A percentile compares a stretch with the other conserved stretches of the same genome.
Conservation (phyloP, 2,888 invertebrate species). For the Falcaria lacertinaria region DNA sequence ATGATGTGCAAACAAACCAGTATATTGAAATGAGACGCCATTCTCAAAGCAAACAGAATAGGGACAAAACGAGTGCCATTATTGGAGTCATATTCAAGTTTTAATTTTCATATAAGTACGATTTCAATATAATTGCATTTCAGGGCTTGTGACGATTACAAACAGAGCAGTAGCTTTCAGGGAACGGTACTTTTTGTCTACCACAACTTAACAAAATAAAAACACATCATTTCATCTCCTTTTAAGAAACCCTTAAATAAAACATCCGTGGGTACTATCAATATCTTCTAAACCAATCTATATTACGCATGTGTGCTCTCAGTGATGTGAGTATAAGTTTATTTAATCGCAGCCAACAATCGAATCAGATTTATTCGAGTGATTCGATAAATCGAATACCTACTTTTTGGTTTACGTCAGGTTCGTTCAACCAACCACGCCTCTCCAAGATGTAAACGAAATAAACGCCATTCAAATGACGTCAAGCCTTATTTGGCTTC, state of each 20-base stretch:
- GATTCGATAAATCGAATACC: neutral
- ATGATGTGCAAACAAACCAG: slow-evolving; percentile 21
- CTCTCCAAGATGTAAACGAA: neutral
- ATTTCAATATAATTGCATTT: neutral
- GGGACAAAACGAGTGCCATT: neutral
- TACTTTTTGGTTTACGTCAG: neutral
- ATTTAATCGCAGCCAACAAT: neutral
- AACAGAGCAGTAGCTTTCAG: no score
- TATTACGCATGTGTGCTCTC: neutral
- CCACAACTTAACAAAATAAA: no score
- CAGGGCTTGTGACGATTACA: slow-evolving; percentile 4
- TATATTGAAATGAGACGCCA: slow-evolving; percentile 27
- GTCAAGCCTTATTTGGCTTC: neutral
- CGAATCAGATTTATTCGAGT: neutral
- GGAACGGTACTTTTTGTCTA: no score
- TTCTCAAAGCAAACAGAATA: neutral
- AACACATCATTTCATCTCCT: no score
- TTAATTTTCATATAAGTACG: neutral
- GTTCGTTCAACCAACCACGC: neutral
- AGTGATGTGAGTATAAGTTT: neutral
- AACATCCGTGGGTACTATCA: neutral
- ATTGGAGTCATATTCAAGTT: neutral
- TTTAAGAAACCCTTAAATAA: no score
- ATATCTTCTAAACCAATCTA: neutral
- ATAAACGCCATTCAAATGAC: neutral